Evolutionary conservation across 2,113 vertebrate species (phyloP).

Genomic region (Physeter macrocephalus): DNA sequence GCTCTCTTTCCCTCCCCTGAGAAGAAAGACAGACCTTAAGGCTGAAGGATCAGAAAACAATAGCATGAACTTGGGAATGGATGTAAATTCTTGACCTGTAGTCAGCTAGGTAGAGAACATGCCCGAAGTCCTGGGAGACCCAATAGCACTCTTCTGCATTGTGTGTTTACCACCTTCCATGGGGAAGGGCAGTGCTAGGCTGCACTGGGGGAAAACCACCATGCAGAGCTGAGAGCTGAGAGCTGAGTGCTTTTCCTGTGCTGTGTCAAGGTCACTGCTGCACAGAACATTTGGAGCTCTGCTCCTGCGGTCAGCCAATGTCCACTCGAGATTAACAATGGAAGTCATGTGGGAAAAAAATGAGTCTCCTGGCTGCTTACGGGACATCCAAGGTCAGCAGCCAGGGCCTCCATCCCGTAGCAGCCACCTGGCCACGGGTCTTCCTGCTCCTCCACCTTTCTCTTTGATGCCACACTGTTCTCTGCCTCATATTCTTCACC

Average conservation of each 20-base stretch:
- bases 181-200: neutral
- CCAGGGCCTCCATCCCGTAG: neutral
- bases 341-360: neutral
- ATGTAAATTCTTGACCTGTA: constrained; percentile 47
- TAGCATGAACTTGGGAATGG: constrained; percentile 54
- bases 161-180: constrained; percentile 12
- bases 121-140: constrained; percentile 47
- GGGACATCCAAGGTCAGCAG: neutral
- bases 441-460: neutral
- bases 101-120: constrained; percentile 30
- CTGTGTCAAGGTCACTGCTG: neutral
- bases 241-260: constrained; percentile 2
- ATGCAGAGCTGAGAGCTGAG: neutral
- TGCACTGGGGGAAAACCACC: neutral
- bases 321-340: neutral
- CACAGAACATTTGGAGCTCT: neutral
- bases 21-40: constrained; percentile 65
- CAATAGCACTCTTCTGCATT: neutral
- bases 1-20: constrained; percentile 12
- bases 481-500: neutral
- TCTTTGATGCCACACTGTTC: neutral
- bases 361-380: neutral
- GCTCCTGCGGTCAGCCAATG: neutral
- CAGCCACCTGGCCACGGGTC: neutral
- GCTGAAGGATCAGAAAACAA: constrained; percentile 74